Evolutionary conservation across 2,797 vertebrate genomes (phyloP).

Genomic region (Lagodon rhomboides): DNA sequence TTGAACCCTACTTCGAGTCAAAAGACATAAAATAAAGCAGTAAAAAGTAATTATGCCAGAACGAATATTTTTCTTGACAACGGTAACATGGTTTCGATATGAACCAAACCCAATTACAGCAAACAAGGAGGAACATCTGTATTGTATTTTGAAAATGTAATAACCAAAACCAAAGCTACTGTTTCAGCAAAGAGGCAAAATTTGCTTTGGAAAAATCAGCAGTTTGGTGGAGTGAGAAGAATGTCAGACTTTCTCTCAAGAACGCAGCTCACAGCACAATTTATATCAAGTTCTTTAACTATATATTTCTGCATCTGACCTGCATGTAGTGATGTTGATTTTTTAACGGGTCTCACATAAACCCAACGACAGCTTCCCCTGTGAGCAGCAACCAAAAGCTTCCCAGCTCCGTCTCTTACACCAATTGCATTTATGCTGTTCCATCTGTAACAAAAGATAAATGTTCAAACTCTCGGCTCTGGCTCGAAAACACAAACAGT

Average conservation of each 20-base stretch:
- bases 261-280: conserved; percentile 42
- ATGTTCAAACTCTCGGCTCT: background rate
- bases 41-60: conserved; percentile 45
- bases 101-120: conserved; percentile 28
- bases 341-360: background rate
- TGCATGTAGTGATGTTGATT: background rate
- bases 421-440: background rate
- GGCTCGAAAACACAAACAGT: conserved; percentile 23
- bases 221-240: background rate
- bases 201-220: conserved; percentile 62
- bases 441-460: conserved; percentile 2
- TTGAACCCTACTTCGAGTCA: conserved; percentile 38
- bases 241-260: conserved; percentile 1
- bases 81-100: conserved; percentile 17
- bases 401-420: background rate
- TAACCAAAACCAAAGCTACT: conserved; percentile 63
- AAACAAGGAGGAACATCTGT: conserved; percentile 61
- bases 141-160: conserved; percentile 63
- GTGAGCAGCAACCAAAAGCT: background rate
- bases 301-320: background rate
- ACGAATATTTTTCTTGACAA: conserved; percentile 41
- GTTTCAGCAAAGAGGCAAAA: conserved; percentile 53
- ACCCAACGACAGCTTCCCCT: background rate
- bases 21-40: conserved; percentile 30
- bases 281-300: background rate